Evolutionary conservation across 1,140 invertebrate species (phyloP).

Genomic region (Lethrus apterus): DNA sequence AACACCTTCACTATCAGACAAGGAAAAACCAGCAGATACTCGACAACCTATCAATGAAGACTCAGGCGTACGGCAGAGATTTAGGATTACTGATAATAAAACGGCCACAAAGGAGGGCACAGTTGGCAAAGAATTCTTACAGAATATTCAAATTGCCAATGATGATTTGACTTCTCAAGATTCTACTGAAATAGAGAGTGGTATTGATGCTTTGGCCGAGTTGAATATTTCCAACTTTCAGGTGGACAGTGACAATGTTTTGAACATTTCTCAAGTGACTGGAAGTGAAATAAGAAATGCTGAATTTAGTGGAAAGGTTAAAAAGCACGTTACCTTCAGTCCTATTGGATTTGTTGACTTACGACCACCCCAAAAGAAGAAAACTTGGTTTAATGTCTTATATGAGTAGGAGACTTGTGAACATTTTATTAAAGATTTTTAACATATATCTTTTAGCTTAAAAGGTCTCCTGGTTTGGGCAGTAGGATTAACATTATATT

Average conservation of each 20-base stretch:
- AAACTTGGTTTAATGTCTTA: conserved; percentile 1
- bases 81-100: conserved; percentile 25
- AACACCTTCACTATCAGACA: conserved; percentile 31
- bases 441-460: background rate
- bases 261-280: conserved; percentile 29
- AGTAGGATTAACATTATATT: conserved; percentile 33
- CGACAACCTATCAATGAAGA: background rate
- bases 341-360: conserved; percentile 37
- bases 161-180: conserved; percentile 25
- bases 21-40: conserved; percentile 21
- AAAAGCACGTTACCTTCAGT: conserved; percentile 25
- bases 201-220: conserved; percentile 47
- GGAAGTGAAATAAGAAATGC: conserved; percentile 20
- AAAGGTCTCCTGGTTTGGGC: background rate
- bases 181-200: conserved; percentile 46
- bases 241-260: conserved; percentile 33
- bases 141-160: conserved; percentile 26
- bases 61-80: conserved; percentile 20
- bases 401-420: conserved; percentile 9
- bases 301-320: background rate
- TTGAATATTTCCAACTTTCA: conserved; percentile 14
- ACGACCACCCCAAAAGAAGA: too few relatives aligned
- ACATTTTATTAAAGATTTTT: background rate
- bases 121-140: conserved; percentile 22
- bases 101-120: conserved; percentile 26